phyloP scores from a whole-genome alignment of 2,797 vertebrate genomes.

The Podargus strigoides region DNA sequence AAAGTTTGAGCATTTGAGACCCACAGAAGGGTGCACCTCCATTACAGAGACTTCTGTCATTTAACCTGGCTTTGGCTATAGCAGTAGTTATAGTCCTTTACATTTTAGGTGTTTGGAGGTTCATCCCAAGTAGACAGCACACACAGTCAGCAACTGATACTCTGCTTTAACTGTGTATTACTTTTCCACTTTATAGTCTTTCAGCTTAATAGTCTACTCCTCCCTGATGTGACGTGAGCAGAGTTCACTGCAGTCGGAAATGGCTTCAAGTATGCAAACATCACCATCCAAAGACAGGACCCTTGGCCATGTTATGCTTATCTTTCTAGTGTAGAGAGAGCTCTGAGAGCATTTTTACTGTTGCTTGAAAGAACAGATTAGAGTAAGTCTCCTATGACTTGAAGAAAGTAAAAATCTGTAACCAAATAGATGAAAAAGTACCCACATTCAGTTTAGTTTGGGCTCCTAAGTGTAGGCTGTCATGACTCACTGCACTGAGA shows the following conservation, averaged over 20 bases:
- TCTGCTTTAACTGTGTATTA: neutral
- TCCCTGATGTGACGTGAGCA: neutral
- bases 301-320: neutral
- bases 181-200: neutral
- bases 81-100: neutral
- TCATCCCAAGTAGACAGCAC: neutral
- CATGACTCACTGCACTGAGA: neutral
- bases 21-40: neutral
- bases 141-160: neutral
- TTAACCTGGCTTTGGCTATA: neutral
- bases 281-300: neutral
- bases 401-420: neutral
- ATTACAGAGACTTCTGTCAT: neutral
- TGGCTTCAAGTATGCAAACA: neutral
- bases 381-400: neutral
- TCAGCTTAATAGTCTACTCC: neutral
- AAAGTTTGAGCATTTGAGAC: neutral
- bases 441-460: neutral
- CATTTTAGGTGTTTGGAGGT: neutral
- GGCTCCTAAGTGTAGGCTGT: neutral
- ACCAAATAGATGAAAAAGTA: neutral
- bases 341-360: neutral
- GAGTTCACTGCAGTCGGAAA: neutral
- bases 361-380: neutral
- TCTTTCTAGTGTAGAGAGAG: neutral